Base-by-base conservation (phyloP, 2,888 invertebrate species). In the Danaus chrysippus region DNA sequence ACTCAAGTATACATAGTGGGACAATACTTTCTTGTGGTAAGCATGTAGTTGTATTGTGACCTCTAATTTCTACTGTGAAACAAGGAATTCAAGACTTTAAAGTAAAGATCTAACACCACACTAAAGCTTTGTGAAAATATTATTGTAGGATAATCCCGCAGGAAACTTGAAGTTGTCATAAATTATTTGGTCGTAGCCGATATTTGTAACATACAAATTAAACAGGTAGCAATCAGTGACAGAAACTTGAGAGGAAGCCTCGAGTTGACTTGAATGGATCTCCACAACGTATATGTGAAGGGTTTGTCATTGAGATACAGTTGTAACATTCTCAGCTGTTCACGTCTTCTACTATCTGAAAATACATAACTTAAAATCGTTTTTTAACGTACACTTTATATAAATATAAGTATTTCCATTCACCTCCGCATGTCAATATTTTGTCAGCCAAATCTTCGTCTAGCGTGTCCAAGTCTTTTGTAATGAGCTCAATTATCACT, bases 121-220 rank as follows among this genome's bases (percentile, higher is more conserved):
- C 23, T 34, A 34, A 34, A 2, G 23, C 23, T 34, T 3, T 5
- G 23, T 5, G 6, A 34, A 34, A 5, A 34, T 34, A 8, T 34
- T 34, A 3, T 6, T 34, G 23, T 34, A 34, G 23, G 3, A 3
- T 6, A 34, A 5, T 8, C 23, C 23, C 23, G 23, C 6, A 34
- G 2, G 23, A 6, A 34, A 34, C 23, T 6, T 3, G 6, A 34
- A 34, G 23, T 34, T 34, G 23, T 34, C 23, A n/a, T 0, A 34
- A 34, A 34, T 34, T 34, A 34, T 5, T 34, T 34, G 23, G 2
- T 34, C 23, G 3, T 34, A 34, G 8, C 23, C 6, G 23, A 3
- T 34, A 34, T 34, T 23, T 19, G 43, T 23, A 61, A n/a, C 46
- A 46, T n/a, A 46, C 46, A 46, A 6, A 46, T 15, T 46, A 46